These are phyloP conservation scores for Chaetodon trifascialis DNA, from an alignment of 2,113 vertebrate genomes.

Conservation along the genomic window DNA sequence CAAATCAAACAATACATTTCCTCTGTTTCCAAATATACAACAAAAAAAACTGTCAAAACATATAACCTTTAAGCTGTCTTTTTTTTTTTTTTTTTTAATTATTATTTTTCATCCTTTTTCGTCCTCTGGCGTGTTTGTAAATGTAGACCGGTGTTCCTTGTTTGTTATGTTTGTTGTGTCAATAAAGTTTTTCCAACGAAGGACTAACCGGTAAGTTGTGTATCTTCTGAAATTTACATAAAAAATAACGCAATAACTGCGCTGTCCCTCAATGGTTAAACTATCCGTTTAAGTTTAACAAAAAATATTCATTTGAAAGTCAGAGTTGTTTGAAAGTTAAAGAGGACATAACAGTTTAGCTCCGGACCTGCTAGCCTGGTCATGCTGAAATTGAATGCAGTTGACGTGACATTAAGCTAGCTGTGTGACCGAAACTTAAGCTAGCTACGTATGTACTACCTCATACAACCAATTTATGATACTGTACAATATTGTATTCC, in stretches of 20 bases:
- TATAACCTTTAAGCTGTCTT: no score
- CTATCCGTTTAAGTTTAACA: neutral
- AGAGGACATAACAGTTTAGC: neutral
- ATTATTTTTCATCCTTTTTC: no score
- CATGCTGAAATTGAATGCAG: slow-evolving; percentile 10
- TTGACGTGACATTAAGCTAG: slow-evolving; percentile 11
- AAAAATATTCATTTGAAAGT: neutral
- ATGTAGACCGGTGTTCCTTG: no score
- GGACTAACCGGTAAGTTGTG: slow-evolving; percentile 1
- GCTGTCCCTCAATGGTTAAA: neutral
- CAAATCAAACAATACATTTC: no score
- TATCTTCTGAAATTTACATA: neutral
- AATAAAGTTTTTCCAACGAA: neutral
- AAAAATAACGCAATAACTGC: neutral
- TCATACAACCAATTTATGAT: neutral
- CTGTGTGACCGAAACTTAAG: no score
- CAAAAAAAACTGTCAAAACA: no score
- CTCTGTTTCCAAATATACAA: no score
- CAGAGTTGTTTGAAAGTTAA: neutral
- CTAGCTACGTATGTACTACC: neutral
- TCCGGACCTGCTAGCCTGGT: neutral
- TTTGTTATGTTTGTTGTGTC: no score
- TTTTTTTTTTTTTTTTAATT: no score
- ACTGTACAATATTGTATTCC: neutral
- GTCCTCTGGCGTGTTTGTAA: no score